A percentile compares a stretch with the other conserved stretches of the same genome.
These are phyloP conservation scores for Maconellicoccus hirsutus DNA, from an alignment of 1,140 invertebrate genomes.

Conservation along the genomic window DNA sequence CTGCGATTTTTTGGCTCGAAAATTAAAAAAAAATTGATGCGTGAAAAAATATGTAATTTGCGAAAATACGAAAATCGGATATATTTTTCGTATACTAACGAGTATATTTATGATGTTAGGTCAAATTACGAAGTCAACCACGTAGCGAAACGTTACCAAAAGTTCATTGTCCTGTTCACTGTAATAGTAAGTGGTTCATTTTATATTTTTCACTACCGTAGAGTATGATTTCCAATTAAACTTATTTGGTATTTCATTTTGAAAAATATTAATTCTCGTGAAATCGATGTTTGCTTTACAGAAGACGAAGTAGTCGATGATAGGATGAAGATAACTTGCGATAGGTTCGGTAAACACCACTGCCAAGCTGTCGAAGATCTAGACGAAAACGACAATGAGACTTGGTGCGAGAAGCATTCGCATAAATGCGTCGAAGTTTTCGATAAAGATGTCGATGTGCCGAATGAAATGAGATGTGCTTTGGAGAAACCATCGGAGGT, in stretches of 20 bases:
- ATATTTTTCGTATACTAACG: not conserved
- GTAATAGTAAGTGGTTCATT: slow-evolving; percentile 10
- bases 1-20: no score
- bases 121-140: slow-evolving; percentile 58
- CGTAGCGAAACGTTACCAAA: slow-evolving; percentile 50
- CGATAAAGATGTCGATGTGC: not conserved
- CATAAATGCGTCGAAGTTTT: not conserved
- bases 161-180: slow-evolving; percentile 40
- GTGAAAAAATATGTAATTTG: no score
- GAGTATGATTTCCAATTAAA: not conserved
- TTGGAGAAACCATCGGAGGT: not conserved
- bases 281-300: not conserved
- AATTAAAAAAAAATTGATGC: no score
- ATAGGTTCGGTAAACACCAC: slow-evolving; percentile 11
- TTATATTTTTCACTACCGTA: not conserved
- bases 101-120: slow-evolving; percentile 33
- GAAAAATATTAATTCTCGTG: not conserved
- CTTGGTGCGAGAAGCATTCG: not conserved
- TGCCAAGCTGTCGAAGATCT: slow-evolving; percentile 4
- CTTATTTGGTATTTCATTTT: not conserved
- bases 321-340: slow-evolving; percentile 1
- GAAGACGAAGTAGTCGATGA: slow-evolving; percentile 1
- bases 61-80: no score
- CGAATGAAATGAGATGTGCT: not conserved
- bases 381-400: slow-evolving; percentile 9